Conservation (phyloP, 2,797 vertebrate genomes). For the Chaunax sp. region DNA sequence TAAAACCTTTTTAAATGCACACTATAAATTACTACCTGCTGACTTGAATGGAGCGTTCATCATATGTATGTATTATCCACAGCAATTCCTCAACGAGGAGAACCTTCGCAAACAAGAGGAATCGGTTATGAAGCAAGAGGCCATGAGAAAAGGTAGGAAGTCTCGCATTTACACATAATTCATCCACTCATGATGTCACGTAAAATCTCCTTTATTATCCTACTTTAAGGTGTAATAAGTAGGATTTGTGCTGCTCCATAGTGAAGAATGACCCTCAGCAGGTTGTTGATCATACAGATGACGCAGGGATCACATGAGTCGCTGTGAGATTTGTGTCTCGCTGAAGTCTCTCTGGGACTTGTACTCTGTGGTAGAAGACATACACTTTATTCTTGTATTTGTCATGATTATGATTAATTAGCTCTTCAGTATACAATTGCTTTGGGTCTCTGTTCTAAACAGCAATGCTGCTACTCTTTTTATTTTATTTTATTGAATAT, state of each 20-base stretch:
- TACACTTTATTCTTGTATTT: no score
- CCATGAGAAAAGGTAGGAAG: conserved; percentile 86
- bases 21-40: background rate
- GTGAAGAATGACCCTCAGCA: conserved; percentile 8
- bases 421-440: no score
- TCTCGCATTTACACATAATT: background rate
- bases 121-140: conserved; percentile 91
- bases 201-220: background rate
- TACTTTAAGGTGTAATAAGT: background rate
- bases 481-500: background rate
- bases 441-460: background rate
- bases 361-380: background rate
- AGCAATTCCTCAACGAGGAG: conserved; percentile 91
- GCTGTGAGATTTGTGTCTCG: conserved; percentile 19
- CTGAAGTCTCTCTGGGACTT: background rate
- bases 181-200: background rate
- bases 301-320: conserved; percentile 14
- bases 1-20: conserved; percentile 45
- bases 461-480: background rate
- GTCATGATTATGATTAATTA: no score
- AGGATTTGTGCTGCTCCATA: background rate
- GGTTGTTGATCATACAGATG: background rate
- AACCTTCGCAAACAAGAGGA: conserved; percentile 92
- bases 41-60: background rate
- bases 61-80: background rate